These are phyloP conservation scores for Pimpla rufipes DNA, from an alignment of 2,888 invertebrate species.

Conservation along the genomic window DNA sequence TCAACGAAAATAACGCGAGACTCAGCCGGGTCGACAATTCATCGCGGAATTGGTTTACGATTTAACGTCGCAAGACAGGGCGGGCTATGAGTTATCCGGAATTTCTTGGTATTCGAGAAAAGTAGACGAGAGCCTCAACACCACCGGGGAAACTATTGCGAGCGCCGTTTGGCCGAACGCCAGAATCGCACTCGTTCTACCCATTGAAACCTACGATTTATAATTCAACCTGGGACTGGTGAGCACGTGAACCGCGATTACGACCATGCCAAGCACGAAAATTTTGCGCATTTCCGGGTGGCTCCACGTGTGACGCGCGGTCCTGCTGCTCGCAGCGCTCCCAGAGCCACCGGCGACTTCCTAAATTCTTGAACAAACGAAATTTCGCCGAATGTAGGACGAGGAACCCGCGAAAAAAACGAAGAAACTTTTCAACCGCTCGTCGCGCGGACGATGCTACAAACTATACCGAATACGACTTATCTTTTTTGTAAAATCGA, in stretches of 20 bases:
- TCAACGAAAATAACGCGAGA: background rate
- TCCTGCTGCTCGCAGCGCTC: background rate
- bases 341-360: background rate
- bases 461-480: background rate
- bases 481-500: background rate
- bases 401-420: conserved; percentile 9
- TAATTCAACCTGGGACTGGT: conserved; percentile 57
- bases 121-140: background rate
- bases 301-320: background rate
- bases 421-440: background rate
- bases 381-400: conserved; percentile 14
- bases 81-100: background rate
- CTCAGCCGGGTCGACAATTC: background rate
- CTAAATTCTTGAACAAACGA: conserved; percentile 30
- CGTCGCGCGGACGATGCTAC: too few relatives aligned
- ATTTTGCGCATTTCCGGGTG: conserved; percentile 62
- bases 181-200: conserved; percentile 46
- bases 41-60: conserved; percentile 25
- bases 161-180: conserved; percentile 48
- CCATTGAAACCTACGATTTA: conserved; percentile 68
- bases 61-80: background rate
- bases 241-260: conserved; percentile 37
- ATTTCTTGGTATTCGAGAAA: conserved; percentile 26
- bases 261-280: conserved; percentile 48
- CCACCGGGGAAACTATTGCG: conserved; percentile 52